These are phyloP conservation scores for Polydrusus tereticollis DNA, from an alignment of 2,888 invertebrate species.

Conservation along the genomic window DNA sequence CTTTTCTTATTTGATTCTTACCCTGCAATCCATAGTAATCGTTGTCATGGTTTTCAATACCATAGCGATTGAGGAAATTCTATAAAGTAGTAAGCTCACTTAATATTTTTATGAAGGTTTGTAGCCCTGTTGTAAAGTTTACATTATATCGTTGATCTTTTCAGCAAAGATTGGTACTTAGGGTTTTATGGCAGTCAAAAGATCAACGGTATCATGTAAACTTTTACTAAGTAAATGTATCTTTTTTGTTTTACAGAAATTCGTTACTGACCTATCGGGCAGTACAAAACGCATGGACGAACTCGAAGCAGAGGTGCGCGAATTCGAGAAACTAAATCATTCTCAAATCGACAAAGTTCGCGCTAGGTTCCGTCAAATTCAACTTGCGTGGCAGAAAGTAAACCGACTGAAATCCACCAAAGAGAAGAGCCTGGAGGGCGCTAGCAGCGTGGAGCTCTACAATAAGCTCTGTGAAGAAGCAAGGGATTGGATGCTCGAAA, in stretches of 20 bases:
- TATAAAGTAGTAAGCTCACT: no score
- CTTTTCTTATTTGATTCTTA: no score
- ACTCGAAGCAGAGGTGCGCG: conserved; percentile 88
- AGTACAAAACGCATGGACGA: conserved; percentile 92
- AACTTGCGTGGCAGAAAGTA: conserved; percentile 89
- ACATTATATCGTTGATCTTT: no score
- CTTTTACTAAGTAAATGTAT: no score
- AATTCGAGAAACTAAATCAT: conserved; percentile 87
- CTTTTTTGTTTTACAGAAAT: conserved; percentile 71
- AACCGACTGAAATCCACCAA: conserved; percentile 89
- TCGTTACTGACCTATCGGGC: conserved; percentile 95
- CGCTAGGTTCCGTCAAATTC: conserved; percentile 84
- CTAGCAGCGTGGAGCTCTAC: conserved; percentile 90
- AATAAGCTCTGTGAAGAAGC: conserved; percentile 97
- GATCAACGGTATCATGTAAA: no score
- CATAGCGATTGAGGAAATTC: no score
- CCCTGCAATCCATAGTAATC: no score
- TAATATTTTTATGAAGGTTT: no score
- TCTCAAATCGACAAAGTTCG: conserved; percentile 86
- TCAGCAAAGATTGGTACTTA: no score
- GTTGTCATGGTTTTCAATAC: no score
- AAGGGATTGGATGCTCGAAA: conserved; percentile 97
- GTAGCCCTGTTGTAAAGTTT: no score
- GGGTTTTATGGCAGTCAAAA: no score
- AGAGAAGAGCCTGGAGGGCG: conserved; percentile 88